Conservation (phyloP, 2,113 vertebrate species). For the Clarias gariepinus region DNA sequence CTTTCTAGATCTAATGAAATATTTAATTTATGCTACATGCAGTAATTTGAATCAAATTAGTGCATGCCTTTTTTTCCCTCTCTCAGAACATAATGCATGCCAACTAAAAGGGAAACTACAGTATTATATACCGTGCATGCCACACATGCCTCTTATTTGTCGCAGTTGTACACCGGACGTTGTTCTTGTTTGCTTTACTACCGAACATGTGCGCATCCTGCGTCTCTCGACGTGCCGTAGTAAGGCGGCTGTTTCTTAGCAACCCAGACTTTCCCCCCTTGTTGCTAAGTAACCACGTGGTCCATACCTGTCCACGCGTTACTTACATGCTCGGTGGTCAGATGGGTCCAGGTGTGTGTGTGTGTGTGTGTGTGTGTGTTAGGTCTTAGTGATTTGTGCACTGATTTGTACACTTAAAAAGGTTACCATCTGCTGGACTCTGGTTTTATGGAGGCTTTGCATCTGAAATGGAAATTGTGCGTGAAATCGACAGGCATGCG, state of each 20-base stretch:
- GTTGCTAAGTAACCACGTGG: constrained; percentile 66
- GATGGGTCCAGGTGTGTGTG: constrained; percentile 45
- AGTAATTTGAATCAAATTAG: neutral
- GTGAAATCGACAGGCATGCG: constrained; percentile 12
- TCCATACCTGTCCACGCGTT: constrained; percentile 57
- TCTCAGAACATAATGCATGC: neutral
- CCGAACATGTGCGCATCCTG: constrained; percentile 49
- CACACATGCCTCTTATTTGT: neutral
- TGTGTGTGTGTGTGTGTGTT: neutral
- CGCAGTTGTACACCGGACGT: neutral
- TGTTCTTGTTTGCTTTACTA: neutral
- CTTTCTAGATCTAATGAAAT: neutral
- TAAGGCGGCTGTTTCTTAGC: constrained; percentile 61
- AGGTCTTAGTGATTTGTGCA: constrained; percentile 18
- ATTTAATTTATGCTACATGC: neutral
- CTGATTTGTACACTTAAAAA: neutral
- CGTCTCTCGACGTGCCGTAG: constrained; percentile 47
- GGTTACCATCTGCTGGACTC: constrained; percentile 8
- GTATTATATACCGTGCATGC: neutral
- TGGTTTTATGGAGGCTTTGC: neutral
- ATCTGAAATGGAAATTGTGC: neutral
- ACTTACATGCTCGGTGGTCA: constrained; percentile 34
- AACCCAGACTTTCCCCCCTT: constrained; percentile 53
- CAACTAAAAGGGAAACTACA: neutral
- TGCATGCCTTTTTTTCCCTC: neutral